These are phyloP conservation scores for Cyclophora punctaria DNA, from an alignment of 2,888 invertebrate genomes.

Conservation along the genomic window DNA sequence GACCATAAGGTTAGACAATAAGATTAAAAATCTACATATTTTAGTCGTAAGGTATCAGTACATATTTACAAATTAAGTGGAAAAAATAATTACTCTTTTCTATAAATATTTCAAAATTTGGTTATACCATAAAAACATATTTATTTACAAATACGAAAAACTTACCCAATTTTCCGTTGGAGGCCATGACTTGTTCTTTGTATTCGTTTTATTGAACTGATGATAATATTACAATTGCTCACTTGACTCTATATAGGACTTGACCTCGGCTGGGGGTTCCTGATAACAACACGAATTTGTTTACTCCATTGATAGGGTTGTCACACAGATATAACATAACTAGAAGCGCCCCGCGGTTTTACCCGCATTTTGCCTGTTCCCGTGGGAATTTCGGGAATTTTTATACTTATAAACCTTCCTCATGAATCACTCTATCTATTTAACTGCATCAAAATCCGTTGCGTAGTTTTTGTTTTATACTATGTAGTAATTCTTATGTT, in stretches of 20 bases:
- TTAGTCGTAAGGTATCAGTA: no score
- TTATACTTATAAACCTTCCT: no score
- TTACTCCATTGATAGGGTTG: conserved; percentile 41
- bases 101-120: background rate
- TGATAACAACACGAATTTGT: conserved; percentile 53
- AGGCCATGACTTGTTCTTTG: conserved; percentile 48
- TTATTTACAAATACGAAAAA: background rate
- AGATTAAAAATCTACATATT: background rate
- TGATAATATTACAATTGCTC: conserved; percentile 19
- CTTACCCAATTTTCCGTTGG: conserved; percentile 67
- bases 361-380: no score
- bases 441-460: no score
- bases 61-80: background rate
- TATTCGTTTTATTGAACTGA: conserved; percentile 37
- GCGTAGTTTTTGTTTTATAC: no score
- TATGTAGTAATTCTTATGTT: no score
- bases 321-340: background rate
- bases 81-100: background rate
- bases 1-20: background rate
- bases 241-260: conserved; percentile 25
- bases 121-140: no score
- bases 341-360: no score
- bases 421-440: no score
- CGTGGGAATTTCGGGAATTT: no score
- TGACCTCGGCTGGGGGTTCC: conserved; percentile 65